phyloP scores from a whole-genome alignment of 2,113 vertebrate species.

The Tor tambroides region DNA sequence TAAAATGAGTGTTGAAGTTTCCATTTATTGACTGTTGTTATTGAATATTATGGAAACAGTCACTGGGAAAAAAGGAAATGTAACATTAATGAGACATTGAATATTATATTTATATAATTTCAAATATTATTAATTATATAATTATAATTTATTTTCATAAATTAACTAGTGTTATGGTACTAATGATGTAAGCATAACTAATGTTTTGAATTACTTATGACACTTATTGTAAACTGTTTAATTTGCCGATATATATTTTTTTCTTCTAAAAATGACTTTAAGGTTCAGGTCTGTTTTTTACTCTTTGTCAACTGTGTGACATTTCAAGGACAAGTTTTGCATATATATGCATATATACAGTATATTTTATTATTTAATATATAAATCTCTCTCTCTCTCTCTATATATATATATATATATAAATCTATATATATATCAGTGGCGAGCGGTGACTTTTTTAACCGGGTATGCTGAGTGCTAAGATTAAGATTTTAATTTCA shows the following conservation, averaged over 20 bases:
- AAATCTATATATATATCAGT: too few species aligned
- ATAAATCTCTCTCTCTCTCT: too few species aligned
- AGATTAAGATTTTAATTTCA: too few species aligned
- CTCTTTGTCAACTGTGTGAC: background rate
- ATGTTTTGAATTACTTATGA: background rate
- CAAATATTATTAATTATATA: too few species aligned
- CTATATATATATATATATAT: too few species aligned
- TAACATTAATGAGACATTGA: background rate
- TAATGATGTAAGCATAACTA: background rate
- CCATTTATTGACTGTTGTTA: background rate
- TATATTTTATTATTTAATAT: too few species aligned
- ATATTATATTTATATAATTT: too few species aligned
- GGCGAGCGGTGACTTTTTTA: too few species aligned
- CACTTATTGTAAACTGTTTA: background rate
- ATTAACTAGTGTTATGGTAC: background rate
- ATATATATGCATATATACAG: too few species aligned
- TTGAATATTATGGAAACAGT: background rate
- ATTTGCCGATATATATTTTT: background rate
- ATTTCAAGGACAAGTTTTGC: too few species aligned
- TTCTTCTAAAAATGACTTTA: background rate
- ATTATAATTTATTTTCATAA: background rate
- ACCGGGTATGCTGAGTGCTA: too few species aligned
- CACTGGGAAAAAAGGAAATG: background rate
- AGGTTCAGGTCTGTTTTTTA: background rate
- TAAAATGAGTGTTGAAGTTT: background rate